These are phyloP conservation scores for Donacobius atricapilla DNA, from an alignment of 2,113 vertebrate genomes.

Conservation along the genomic window DNA sequence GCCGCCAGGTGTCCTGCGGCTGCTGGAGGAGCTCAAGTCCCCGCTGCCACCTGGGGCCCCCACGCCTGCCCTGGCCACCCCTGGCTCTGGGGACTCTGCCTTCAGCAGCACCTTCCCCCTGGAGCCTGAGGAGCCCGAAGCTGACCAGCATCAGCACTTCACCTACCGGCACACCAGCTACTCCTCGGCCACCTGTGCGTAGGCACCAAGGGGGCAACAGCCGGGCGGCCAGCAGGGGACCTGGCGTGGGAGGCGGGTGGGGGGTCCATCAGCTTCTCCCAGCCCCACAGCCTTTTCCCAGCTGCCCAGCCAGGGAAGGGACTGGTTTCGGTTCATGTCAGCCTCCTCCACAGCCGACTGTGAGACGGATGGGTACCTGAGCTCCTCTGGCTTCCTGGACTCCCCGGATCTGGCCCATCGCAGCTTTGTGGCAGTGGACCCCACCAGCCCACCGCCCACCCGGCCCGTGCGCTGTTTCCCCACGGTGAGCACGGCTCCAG, in stretches of 20 bases:
- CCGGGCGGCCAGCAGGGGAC: rapidly evolving
- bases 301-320: background rate
- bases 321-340: rapidly evolving
- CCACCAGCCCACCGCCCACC: slow-evolving; percentile 53
- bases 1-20: background rate
- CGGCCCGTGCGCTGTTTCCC: slow-evolving; percentile 79
- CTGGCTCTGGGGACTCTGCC: slow-evolving; percentile 68
- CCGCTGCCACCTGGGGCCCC: background rate
- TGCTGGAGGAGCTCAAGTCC: slow-evolving; percentile 65
- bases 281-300: background rate
- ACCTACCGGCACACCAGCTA: slow-evolving; percentile 84
- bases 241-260: rapidly evolving
- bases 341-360: slow-evolving; percentile 82
- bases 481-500: slow-evolving; percentile 68
- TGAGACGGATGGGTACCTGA: slow-evolving; percentile 91
- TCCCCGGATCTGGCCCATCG: slow-evolving; percentile 51
- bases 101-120: slow-evolving; percentile 70
- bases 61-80: background rate
- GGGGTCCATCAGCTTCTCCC: background rate
- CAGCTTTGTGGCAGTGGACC: background rate
- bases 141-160: slow-evolving; percentile 86
- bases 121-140: slow-evolving; percentile 90
- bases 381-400: slow-evolving; percentile 87
- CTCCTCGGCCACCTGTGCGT: slow-evolving; percentile 90
- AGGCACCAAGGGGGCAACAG: background rate